Evolutionary conservation across 2,113 vertebrate genomes (phyloP), one percentile per base, ranked within the genome.

Genomic region (Haemorhous mexicanus): DNA sequence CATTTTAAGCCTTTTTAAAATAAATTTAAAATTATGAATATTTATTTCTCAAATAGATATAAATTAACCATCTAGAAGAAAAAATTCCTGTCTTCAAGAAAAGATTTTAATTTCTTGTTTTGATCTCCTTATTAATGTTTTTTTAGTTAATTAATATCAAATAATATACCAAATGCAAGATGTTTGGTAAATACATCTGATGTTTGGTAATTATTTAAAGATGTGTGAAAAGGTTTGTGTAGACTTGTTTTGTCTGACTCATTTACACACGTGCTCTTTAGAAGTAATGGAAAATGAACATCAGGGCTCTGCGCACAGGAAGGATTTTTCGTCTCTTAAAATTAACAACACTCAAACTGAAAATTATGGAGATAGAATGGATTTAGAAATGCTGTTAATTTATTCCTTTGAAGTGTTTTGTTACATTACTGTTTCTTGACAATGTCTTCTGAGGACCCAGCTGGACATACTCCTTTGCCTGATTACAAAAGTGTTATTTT

Each of bases 231-330:
- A 84, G 23, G 18, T 39, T 28, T 53, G 7, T 73, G 15, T 63
- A 44, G 13, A 8, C n/a, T 62, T 77, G 5, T 73, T 94, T 35
- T 30, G 5, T 84, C 37, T 58, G n/a, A 58, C n/a, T 66, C 27
- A 75, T 37, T 55, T 46, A 59, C 43, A 43, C 3, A 47, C 20
- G 17, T 24, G 27, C 21, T 68, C 22, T 69, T 47, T 73, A 76
- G 13, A 56, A 70, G 17, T 61, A 77, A 56, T 19, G 4, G 19
- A 69, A 73, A 89, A 81, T 53, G 0, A 84, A 24, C 13, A 26
- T 13, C 7, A 2, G 1, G 43, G 8, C 9, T 73, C 41, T 4
- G 1, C 30, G 6, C 3, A 0, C 18, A 77, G 50, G 43, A 39
- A 55, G 13, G 11, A 80, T 47, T 89, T 93, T 87, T 91, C 20